Evolutionary conservation across 1,140 invertebrate genomes (phyloP), one percentile per base, ranked within the genome.

Genomic region (Drosophila insularis): DNA sequence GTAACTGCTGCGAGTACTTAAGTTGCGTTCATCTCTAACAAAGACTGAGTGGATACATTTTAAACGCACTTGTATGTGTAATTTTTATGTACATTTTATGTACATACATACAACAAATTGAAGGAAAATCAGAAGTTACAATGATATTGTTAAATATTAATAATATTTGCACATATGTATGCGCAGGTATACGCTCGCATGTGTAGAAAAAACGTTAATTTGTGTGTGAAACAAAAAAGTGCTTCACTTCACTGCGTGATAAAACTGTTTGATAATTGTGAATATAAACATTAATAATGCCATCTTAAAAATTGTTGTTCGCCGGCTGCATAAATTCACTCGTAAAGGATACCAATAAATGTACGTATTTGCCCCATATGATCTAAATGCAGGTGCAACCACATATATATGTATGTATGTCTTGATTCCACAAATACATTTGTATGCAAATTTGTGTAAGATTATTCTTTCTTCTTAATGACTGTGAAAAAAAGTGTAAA

Each of bases 101-200:
- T 56, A 56, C 54, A 56, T 54, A 54, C 50, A 54, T 54, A 54
- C 53, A 55, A 55, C 14, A 58, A 58, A 35, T 35, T 58, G 4
- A 17, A 58, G n/a, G 55, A 58, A 50, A 50, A 50, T 50, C 43
- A 11, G 43, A 50, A 50, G 10, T 50, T 21, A n/a, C 17, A 21
- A 50, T 50, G 43, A 50, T 19, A 50, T 50, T 50, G 8, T 21
- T 50, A 21, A 50, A 50, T 21, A 50, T 21, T 50, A 21, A 50
- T 19, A 50, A 50, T 8, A 50, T 19, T 50, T 21, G 17, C 17
- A 21, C 43, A 21, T 5, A 21, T 50, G 43, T 46, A 46, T 46
- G 17, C 43, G 17, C 17, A 50, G 19, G 17, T 50, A 50, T 50
- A 21, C 43, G 11, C 14, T 50, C 17, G 17, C 2, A 50, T 50